Conservation (phyloP, 2,888 invertebrate species). For the Bhutanitis thaidina region DNA sequence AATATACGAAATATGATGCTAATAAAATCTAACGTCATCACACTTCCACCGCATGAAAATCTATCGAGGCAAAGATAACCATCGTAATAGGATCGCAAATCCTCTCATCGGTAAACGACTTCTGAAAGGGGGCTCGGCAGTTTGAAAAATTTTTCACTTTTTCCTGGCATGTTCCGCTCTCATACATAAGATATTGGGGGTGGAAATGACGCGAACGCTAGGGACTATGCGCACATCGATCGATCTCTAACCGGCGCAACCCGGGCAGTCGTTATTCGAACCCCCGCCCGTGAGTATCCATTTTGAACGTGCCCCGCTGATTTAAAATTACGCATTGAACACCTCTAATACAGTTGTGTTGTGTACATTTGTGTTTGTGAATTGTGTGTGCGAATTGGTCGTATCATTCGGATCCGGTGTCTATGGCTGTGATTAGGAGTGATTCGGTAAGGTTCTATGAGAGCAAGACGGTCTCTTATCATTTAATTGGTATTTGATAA, state of each 20-base stretch:
- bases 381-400: slow-evolving; percentile 16
- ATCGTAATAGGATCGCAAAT: slow-evolving; percentile 9
- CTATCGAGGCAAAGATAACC: neutral
- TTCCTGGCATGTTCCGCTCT: slow-evolving; percentile 56
- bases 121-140: slow-evolving; percentile 27
- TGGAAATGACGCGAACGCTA: slow-evolving; percentile 52
- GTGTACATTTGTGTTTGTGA: slow-evolving; percentile 14
- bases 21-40: neutral
- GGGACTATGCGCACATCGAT: slow-evolving; percentile 65
- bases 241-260: slow-evolving; percentile 57
- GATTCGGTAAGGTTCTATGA: slow-evolving; percentile 10
- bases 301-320: slow-evolving; percentile 39
- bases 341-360: slow-evolving; percentile 26
- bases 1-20: too few relatives aligned
- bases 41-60: slow-evolving; percentile 4
- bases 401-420: neutral
- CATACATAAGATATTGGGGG: slow-evolving; percentile 76
- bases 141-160: slow-evolving; percentile 50
- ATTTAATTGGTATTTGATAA: neutral
- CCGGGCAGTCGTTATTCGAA: slow-evolving; percentile 54
- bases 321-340: slow-evolving; percentile 60
- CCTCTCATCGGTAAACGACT: slow-evolving; percentile 7
- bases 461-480: neutral
- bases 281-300: slow-evolving; percentile 29
- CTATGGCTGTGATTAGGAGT: slow-evolving; percentile 7